These are phyloP conservation scores for Dugesia japonica DNA, from an alignment of 2,888 invertebrate genomes.

Conservation along the genomic window DNA sequence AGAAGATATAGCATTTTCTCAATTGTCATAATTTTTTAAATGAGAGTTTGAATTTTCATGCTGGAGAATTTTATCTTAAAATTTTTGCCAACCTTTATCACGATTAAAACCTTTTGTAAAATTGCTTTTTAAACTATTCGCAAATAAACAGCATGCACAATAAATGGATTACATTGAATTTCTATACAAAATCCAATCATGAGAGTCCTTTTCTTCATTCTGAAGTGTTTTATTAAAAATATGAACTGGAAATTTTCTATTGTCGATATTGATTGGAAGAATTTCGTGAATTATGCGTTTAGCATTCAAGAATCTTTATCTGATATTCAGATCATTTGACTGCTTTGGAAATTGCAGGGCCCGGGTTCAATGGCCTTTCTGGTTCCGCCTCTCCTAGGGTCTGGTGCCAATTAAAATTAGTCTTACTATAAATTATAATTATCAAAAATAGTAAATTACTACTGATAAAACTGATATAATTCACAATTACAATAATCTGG, in stretches of 20 bases:
- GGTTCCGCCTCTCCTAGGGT: too few species aligned
- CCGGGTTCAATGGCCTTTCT: too few species aligned
- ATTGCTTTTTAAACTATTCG: not conserved
- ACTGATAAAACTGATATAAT: too few species aligned
- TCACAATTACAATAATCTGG: too few species aligned
- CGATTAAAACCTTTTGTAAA: not conserved
- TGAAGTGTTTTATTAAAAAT: conserved; percentile 4
- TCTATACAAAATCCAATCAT: not conserved
- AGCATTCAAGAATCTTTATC: not conserved
- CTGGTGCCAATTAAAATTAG: too few species aligned
- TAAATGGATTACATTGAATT: not conserved
- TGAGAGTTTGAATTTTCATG: conserved; percentile 14
- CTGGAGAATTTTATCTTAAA: not conserved
- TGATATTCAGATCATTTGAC: conserved; percentile 7
- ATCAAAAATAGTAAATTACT: too few species aligned
- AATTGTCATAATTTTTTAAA: conserved; percentile 1
- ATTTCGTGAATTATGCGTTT: not conserved
- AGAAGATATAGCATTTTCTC: not conserved
- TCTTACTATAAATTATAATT: too few species aligned
- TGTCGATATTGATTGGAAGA: not conserved
- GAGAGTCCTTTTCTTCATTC: conserved; percentile 8
- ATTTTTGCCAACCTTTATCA: conserved; percentile 15
- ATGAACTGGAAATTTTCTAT: not conserved
- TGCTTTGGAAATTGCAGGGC: too few species aligned
- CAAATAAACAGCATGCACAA: not conserved